A percentile compares a stretch with the other conserved stretches of the same genome.
These are phyloP conservation scores for Bombus consobrinus DNA, from an alignment of 1,140 invertebrate species.

Conservation along the genomic window DNA sequence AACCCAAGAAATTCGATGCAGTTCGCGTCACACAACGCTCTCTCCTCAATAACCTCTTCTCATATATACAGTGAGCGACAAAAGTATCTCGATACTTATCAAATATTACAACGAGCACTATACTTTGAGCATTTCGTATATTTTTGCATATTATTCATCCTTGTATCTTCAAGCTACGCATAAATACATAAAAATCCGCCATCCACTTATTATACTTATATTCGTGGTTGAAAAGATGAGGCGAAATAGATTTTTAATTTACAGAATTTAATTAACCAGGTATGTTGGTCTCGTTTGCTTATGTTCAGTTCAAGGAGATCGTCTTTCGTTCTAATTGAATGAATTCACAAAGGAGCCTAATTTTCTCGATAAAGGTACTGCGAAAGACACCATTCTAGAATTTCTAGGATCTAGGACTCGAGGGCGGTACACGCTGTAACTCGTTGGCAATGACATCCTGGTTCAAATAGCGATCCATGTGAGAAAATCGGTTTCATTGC, in stretches of 20 bases:
- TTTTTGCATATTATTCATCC: too few species aligned
- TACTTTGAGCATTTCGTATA: too few species aligned
- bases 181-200: too few species aligned
- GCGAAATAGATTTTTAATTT: too few species aligned
- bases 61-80: neutral
- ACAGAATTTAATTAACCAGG: too few species aligned
- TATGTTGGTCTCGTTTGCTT: too few species aligned
- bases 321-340: neutral
- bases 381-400: neutral
- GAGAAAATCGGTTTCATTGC: neutral
- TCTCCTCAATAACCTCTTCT: neutral
- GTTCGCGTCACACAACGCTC: neutral
- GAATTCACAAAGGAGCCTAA: neutral
- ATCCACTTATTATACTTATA: too few species aligned
- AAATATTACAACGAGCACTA: too few species aligned
- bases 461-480: neutral
- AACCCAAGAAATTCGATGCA: neutral
- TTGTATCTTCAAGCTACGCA: too few species aligned
- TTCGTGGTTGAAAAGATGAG: too few species aligned
- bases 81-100: neutral
- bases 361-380: neutral
- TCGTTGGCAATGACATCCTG: neutral
- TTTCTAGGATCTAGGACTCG: neutral
- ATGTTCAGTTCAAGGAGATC: too few species aligned
- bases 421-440: neutral